Evolutionary conservation across 2,888 invertebrate genomes (phyloP), one percentile per base, ranked within the genome.

Genomic region (Chrysolina americana): DNA sequence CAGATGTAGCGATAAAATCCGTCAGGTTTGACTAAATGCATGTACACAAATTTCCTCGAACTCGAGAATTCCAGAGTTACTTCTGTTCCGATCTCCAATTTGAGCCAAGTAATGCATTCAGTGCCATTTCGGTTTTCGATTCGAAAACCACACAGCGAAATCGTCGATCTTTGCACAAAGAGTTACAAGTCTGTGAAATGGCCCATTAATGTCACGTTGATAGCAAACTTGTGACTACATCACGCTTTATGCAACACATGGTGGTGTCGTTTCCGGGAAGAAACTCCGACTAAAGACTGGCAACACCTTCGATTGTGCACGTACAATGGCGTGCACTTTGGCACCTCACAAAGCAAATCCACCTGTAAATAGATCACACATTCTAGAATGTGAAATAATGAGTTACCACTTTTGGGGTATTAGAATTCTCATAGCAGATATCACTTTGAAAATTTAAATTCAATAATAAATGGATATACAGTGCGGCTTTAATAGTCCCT

Each of bases 231-330:
- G 59, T 15, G 59, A 69, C 53, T 62, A 59, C 59, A 23, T 41
- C 53, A 66, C 36, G 62, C 48, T 41, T 74, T 70, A 74, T 74
- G 70, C 66, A 70, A 65, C 62, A 70, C 70, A 65, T 65, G 62
- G 50, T 59, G 63, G 19, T 65, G 66, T 56, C 73, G 64, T 68
- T 74, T 74, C 71, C 74, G 65, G 71, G 71, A 71, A 68, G 71
- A 71, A 74, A 74, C 74, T 68, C 17, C 68, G 23, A 44, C 48
- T 50, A 36, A 17, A 68, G 68, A 53, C 41, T 8, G 41, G 50
- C 70, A 47, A 70, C 65, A 69, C 70, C 63, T 68, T 59, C 50
- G 63, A 50, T 74, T 28, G 28, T 28, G 56, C 15, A 13, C 21
- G 56, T 23, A 21, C 56, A 56, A 13, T 56, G 56, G 56, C 56